phyloP scores from a whole-genome alignment of 2,113 vertebrate species.

The Oryzias melastigma region DNA sequence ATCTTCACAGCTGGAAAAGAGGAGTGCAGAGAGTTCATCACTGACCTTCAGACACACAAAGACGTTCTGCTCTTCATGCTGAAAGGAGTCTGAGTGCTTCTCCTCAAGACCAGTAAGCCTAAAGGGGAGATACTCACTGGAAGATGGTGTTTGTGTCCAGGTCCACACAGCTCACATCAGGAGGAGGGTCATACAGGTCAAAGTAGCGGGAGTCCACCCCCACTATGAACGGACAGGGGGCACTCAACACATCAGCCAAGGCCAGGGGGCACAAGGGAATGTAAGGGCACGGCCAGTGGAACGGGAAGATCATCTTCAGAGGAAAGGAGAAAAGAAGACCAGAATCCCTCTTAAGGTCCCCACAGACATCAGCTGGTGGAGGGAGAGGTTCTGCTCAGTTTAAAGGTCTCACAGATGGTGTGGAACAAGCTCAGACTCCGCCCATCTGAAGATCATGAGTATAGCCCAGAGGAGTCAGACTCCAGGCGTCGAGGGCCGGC shows the following conservation, averaged over 20 bases:
- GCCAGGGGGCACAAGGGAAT: slow-evolving; percentile 96
- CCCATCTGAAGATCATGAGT: too few relatives aligned
- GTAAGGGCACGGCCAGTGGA: slow-evolving; percentile 97
- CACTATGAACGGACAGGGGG: slow-evolving; percentile 96
- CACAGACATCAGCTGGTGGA: too few relatives aligned
- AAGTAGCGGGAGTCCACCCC: slow-evolving; percentile 98
- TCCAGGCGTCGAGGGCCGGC: too few relatives aligned
- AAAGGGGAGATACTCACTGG: slow-evolving; percentile 81
- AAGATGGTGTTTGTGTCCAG: slow-evolving; percentile 98
- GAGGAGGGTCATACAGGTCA: slow-evolving; percentile 95
- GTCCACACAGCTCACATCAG: slow-evolving; percentile 96
- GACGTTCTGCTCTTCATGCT: slow-evolving; percentile 20
- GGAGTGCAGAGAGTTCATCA: slow-evolving; percentile 5
- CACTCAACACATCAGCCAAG: slow-evolving; percentile 93
- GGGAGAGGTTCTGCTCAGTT: too few relatives aligned
- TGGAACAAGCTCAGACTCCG: too few relatives aligned
- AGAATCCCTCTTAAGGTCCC: background rate
- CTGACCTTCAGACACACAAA: slow-evolving; percentile 16
- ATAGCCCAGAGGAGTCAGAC: too few relatives aligned
- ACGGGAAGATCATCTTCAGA: slow-evolving; percentile 97
- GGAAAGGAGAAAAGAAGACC: slow-evolving; percentile 6
- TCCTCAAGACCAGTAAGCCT: background rate
- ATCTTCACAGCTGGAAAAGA: slow-evolving; percentile 86
- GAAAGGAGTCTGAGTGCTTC: slow-evolving; percentile 13
- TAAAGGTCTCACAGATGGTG: too few relatives aligned